Base-by-base conservation (phyloP, 2,888 invertebrate genomes). In the Agonopterix arenella region DNA sequence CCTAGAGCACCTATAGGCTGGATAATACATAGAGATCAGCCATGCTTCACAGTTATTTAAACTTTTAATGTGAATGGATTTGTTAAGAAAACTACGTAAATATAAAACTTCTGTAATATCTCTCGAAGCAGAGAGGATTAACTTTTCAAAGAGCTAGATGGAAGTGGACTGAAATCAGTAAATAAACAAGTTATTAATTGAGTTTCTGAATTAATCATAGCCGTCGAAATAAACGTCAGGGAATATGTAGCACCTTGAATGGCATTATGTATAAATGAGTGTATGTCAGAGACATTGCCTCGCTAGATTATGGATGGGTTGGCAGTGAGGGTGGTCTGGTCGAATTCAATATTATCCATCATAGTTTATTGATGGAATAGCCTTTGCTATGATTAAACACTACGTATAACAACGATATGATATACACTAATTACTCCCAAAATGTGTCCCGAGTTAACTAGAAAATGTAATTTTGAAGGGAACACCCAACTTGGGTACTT, bases 341-440 rank as follows among this genome's bases (percentile, higher is more conserved):
- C 13, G 43, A 43, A 43, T 43, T 8, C 43, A 43, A 65, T 61
- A 78, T 71, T 78, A 86, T 85, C 84, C 81, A 85, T 86, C 85
- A 86, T 81, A 74, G 77, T 76, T 81, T 81, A 79, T 83, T 84
- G 82, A 83, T 80, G 52, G 52, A 50, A 50, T 46, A 46, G 46
- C 46, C 28, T 28, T 11, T 8, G 45, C 47, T 45, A 36, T 48
- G 50, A 50, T 50, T 50, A 53, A n/a, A 47, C 50, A 48, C 42
- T 47, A 43, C 13, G 2, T n/a, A 42, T 47, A 28, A 28, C 28
- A 28, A 5, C 5, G 28, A 5, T 28, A 28, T 28, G 28, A 28
- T 28, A 28, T 45, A 37, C 43, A 37, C 52, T 52, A 49, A 52
- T 52, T 51, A 48, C 51, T 45, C 36, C 11, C 41, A 11, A 37